Base-by-base conservation (phyloP, 1,140 invertebrate genomes). In the Zaprionus inermis region DNA sequence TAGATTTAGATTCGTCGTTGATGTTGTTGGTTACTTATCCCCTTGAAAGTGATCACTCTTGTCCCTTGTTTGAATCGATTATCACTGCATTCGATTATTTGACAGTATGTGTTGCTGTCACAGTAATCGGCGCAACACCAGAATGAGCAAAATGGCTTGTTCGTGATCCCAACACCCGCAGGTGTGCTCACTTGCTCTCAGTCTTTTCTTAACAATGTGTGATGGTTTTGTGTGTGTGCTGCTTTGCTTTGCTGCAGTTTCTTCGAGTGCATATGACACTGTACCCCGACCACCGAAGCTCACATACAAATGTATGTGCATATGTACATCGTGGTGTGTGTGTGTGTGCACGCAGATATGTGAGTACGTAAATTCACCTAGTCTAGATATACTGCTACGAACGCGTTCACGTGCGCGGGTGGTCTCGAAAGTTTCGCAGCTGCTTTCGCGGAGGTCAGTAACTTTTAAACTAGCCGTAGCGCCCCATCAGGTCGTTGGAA, bases 191-290 rank as follows among this genome's bases (percentile, higher is more conserved):
- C 38, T 60, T 16, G 44, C 16, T 28, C 46, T 14, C 22, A 46
- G 5, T 5, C 36, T 58, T 36, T 38, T 32, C 3, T 74, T 83
- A 86, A 80, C 41, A 20, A 49, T 22, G 18, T 66, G n/a, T 44
- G 20, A 10, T 28, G 24, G 24, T 28, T 28, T 28, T 71, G 65
- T 73, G 69, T 56, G 57, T 65, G 71, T 79, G 75, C 18, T 61
- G 65, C 65, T 81, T 76, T 59, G 64, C 72, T 76, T 28, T 65
- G 59, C 79, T 58, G 70, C 61, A 59, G 65, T 68, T 70, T 63
- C 65, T 73, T 52, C 58, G 38, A 79, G 72, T 77, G 83, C 72
- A 85, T 81, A 81, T 85, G 66, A 75, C 63, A 69, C 80, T 84
- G 81, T 55, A 63, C 64, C 55, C 66, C 51, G 46, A 46, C 79